Evolutionary conservation across 2,888 invertebrate genomes (phyloP).

Genomic region (Philonicus albiceps): DNA sequence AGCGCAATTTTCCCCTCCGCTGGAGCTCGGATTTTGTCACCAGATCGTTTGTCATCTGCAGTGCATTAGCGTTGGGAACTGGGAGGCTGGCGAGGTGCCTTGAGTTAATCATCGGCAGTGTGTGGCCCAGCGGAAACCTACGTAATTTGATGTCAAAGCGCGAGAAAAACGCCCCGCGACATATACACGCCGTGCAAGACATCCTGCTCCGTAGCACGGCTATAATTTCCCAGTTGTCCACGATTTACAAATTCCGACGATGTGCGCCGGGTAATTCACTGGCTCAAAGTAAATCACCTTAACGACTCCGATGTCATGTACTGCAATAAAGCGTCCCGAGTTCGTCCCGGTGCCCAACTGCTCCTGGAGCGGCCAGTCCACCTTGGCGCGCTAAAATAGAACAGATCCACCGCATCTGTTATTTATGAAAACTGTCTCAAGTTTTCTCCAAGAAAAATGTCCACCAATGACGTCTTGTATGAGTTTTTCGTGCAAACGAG

Average conservation of each 20-base stretch:
- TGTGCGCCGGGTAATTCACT: conserved; percentile 5
- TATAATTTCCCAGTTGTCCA: neutral
- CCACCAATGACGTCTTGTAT: conserved; percentile 38
- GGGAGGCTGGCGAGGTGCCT: neutral
- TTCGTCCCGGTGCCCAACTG: neutral
- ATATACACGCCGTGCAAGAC: neutral
- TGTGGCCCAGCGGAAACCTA: neutral
- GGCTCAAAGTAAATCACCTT: conserved; percentile 12
- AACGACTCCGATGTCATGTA: conserved; percentile 9
- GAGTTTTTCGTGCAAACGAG: conserved; percentile 42
- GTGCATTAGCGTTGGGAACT: neutral
- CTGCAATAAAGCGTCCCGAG: neutral
- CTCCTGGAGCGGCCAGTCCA: neutral
- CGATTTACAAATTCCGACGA: conserved; percentile 21
- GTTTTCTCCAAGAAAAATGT: conserved; percentile 36
- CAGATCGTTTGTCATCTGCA: conserved; percentile 23
- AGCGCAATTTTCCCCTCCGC: neutral
- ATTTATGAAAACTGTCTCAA: conserved; percentile 26
- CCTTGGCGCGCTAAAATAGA: neutral
- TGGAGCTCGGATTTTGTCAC: neutral
- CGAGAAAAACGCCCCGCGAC: neutral
- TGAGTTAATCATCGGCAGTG: neutral
- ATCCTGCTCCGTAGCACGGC: neutral
- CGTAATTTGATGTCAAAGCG: neutral
- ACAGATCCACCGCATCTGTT: conserved; percentile 30